Evolutionary conservation across 2,113 vertebrate species (phyloP), one percentile per base, ranked within the genome.

Genomic region (Bothrops jararaca): DNA sequence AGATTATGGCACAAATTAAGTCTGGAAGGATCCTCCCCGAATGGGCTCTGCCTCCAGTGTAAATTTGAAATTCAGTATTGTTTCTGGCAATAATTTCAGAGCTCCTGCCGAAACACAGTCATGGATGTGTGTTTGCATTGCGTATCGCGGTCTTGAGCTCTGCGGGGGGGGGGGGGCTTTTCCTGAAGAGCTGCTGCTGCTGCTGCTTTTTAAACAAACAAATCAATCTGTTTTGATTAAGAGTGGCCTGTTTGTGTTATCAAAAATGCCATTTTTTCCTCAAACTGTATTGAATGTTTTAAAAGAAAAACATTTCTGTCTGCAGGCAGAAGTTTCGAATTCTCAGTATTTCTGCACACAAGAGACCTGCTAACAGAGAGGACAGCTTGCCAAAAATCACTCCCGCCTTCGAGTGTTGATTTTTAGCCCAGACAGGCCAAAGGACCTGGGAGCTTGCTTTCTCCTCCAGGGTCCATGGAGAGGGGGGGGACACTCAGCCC

Each of bases 181-280:
- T 42, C 34, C 4, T 11, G 1, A 42, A 74, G 74, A 54, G 58
- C 39, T 52, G 42, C 91, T 64, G 34, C 23, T 34, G 45, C 15
- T 53, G 52, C 12, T 53, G 6, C 3, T 2, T 74, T 92, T 89
- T 92, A 4, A 6, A 15, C 23, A 9, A 52, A n/a, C 34, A 53
- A 24, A 64, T 88, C 56, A 57, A 57, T 80, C 80, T 91, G 45
- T 29, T 89, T 60, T 39, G 39, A 89, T 90, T 50, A 69, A 64
- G 58, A 90, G 24, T n/a, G n/a, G 69, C 26, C 50, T 56, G 52
- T 39, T 88, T 87, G 57, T 86, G 48, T 92, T 74, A 20, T 80
- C 64, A 58, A 89, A 89, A 85, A 92, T 89, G 92, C 92, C 92
- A 89, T 89, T 69, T 89, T 24, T 89, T n/a, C 50, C 9, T 90